Conservation (phyloP, 2,797 vertebrate species). For the Acanthurus lineatus region DNA sequence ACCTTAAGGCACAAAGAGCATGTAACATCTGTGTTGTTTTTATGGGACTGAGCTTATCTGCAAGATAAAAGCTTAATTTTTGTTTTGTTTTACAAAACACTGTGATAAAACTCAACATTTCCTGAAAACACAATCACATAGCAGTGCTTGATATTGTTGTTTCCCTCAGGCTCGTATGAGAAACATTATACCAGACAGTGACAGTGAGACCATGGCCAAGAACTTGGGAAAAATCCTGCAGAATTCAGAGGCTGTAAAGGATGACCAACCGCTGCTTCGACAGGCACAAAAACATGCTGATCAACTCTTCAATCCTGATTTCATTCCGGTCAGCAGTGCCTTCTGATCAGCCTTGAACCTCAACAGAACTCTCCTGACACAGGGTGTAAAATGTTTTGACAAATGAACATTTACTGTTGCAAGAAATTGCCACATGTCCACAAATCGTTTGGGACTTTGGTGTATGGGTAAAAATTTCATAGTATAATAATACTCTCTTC, state of each 20-base stretch:
- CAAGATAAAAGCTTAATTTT: neutral
- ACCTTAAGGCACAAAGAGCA: neutral
- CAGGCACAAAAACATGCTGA: conserved; percentile 72
- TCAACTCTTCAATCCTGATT: conserved; percentile 40
- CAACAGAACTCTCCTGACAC: neutral
- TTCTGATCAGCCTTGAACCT: neutral
- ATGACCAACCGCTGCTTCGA: conserved; percentile 65
- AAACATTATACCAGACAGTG: conserved; percentile 54
- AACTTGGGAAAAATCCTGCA: conserved; percentile 71
- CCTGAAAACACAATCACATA: neutral
- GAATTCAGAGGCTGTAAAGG: conserved; percentile 26
- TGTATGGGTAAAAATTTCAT: neutral
- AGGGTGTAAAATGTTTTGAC: neutral
- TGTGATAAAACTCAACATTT: neutral
- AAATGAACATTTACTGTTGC: neutral
- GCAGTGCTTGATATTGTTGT: conserved; percentile 6
- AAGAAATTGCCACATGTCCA: neutral
- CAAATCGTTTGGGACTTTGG: neutral
- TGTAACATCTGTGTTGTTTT: neutral
- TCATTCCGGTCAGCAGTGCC: neutral
- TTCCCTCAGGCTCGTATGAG: conserved; percentile 72
- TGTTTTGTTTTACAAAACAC: conserved; percentile 2
- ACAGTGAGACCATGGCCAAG: conserved; percentile 44
- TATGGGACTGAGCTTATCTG: neutral
- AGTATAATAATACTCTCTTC: neutral